A percentile compares a stretch with the other conserved stretches of the same genome.
Evolutionary conservation across 2,113 vertebrate genomes (phyloP).

Genomic region (Uria aalge): DNA sequence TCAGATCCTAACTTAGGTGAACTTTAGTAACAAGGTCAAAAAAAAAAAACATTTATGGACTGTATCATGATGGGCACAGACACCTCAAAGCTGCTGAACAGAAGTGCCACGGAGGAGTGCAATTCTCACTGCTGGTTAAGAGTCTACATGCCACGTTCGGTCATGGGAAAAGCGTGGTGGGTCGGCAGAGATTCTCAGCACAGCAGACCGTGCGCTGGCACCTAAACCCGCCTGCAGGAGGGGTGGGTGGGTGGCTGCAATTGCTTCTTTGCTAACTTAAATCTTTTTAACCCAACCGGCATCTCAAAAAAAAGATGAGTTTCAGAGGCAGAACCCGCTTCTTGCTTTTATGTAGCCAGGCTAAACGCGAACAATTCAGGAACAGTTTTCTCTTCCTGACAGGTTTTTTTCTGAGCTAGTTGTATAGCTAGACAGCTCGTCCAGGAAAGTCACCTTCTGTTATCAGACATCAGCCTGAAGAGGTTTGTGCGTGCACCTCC

Average conservation of each 20-base stretch:
- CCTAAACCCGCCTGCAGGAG: no score
- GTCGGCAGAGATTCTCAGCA: background rate
- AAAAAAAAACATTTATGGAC: rapidly evolving
- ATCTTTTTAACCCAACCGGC: background rate
- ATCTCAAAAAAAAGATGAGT: background rate
- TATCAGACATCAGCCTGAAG: background rate
- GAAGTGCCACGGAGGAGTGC: background rate
- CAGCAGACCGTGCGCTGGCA: rapidly evolving
- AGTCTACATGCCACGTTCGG: background rate
- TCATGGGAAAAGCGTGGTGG: background rate
- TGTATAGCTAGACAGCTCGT: background rate
- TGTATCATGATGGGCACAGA: background rate
- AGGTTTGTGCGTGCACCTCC: background rate
- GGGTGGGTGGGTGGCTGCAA: rapidly evolving
- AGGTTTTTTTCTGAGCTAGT: background rate
- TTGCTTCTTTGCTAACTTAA: background rate
- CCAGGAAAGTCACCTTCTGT: background rate
- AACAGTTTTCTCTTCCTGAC: background rate
- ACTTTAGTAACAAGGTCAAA: background rate
- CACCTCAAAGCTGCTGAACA: background rate
- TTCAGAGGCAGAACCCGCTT: background rate
- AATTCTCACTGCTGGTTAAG: background rate
- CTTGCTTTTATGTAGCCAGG: background rate
- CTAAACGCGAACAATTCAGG: background rate
- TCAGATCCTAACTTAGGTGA: background rate